phyloP scores from a whole-genome alignment of 2,113 vertebrate genomes.

The Hoplias malabaricus region DNA sequence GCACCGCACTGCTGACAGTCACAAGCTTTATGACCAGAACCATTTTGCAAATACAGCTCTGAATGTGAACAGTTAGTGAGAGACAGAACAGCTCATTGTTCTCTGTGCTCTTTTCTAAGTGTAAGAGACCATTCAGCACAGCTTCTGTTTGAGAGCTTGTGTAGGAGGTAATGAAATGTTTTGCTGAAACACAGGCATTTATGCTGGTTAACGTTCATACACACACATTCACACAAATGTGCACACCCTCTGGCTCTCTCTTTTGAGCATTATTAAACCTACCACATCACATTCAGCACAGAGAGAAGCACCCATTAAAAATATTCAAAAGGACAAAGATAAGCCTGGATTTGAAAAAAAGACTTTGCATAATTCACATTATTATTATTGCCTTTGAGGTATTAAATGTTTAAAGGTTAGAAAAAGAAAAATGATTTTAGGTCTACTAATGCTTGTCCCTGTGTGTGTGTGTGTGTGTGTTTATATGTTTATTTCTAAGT shows the following conservation, averaged over 20 bases:
- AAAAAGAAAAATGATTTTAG: no score
- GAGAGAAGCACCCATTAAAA: background rate
- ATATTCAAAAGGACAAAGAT: background rate
- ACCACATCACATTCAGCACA: background rate
- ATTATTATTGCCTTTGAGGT: background rate
- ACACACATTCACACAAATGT: background rate
- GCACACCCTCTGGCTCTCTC: background rate
- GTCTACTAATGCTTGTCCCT: background rate
- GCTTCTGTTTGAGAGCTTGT: background rate
- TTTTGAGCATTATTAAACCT: background rate
- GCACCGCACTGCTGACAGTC: background rate
- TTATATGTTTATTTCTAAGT: no score
- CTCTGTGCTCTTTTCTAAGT: background rate
- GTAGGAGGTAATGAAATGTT: conserved; percentile 11
- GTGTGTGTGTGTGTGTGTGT: background rate
- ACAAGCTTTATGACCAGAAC: background rate
- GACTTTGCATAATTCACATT: background rate
- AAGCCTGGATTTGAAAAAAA: background rate
- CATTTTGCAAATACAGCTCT: background rate
- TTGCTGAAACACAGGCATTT: background rate
- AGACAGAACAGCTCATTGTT: background rate
- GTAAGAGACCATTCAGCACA: background rate
- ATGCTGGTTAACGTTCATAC: conserved; percentile 3
- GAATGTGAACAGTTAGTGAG: background rate
- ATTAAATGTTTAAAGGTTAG: background rate